phyloP scores from a whole-genome alignment of 2,113 vertebrate species.

The Procapra przewalskii region DNA sequence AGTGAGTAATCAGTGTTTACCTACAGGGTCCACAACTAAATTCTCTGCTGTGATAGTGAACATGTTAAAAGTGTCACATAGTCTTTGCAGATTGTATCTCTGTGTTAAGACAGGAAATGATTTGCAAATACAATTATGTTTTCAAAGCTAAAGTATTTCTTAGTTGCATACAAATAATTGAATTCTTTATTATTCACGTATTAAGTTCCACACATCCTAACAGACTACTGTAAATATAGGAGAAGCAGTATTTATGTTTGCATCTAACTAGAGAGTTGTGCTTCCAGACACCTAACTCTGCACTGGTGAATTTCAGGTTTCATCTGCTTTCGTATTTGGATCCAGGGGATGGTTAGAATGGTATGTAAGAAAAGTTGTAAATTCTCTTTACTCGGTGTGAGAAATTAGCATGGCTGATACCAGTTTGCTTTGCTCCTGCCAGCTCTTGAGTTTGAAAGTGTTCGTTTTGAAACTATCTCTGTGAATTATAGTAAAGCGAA shows the following conservation, averaged over 20 bases:
- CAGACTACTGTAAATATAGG: neutral
- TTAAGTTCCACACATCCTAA: neutral
- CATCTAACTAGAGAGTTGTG: neutral
- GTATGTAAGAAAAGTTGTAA: neutral
- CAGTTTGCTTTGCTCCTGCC: neutral
- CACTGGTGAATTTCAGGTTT: neutral
- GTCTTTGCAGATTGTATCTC: neutral
- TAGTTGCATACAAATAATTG: neutral
- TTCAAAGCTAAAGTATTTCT: neutral
- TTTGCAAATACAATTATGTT: neutral
- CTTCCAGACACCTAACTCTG: neutral
- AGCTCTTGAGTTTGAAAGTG: neutral
- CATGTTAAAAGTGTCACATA: neutral
- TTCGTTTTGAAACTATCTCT: neutral
- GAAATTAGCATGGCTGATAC: neutral
- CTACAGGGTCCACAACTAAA: neutral
- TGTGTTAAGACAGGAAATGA: neutral
- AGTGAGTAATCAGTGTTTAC: neutral
- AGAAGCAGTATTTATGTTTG: neutral
- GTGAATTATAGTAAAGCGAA: neutral
- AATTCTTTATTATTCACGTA: neutral
- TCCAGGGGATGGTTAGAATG: neutral
- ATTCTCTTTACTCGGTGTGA: neutral
- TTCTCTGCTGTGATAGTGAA: neutral
- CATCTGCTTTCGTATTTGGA: neutral